phyloP scores from a whole-genome alignment of 1,140 invertebrate species.

The Achatina immaculata region DNA sequence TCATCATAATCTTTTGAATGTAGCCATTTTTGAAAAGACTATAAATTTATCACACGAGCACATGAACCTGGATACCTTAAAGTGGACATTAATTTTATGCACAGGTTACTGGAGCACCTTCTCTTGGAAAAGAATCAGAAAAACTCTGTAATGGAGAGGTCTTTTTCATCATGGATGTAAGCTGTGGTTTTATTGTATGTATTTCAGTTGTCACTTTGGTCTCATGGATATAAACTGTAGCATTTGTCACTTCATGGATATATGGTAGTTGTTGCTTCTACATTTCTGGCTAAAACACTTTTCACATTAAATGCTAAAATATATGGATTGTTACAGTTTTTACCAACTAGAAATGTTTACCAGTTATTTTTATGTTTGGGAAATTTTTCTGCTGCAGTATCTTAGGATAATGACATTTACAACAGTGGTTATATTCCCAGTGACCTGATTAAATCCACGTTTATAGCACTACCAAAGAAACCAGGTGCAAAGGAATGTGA shows the following conservation, averaged over 20 bases:
- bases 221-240: too few relatives aligned
- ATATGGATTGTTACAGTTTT: not conserved
- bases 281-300: not conserved
- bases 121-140: conserved; percentile 1
- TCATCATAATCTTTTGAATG: too few relatives aligned
- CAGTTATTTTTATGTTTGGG: not conserved
- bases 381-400: conserved; percentile 31
- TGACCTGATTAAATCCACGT: too few relatives aligned
- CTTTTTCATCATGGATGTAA: conserved; percentile 64
- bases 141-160: conserved; percentile 67
- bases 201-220: too few relatives aligned
- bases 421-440: too few relatives aligned
- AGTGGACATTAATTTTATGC: not conserved
- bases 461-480: too few relatives aligned
- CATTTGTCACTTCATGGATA: too few relatives aligned
- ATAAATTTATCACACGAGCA: too few relatives aligned
- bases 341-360: not conserved
- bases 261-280: not conserved
- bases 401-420: too few relatives aligned
- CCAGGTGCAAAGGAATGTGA: too few relatives aligned
- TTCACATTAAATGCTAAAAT: not conserved
- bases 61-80: too few relatives aligned
- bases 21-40: too few relatives aligned
- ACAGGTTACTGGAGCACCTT: not conserved
- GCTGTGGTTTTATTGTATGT: conserved; percentile 19